phyloP scores from a whole-genome alignment of 2,797 vertebrate species.

The Melopsittacus undulatus region DNA sequence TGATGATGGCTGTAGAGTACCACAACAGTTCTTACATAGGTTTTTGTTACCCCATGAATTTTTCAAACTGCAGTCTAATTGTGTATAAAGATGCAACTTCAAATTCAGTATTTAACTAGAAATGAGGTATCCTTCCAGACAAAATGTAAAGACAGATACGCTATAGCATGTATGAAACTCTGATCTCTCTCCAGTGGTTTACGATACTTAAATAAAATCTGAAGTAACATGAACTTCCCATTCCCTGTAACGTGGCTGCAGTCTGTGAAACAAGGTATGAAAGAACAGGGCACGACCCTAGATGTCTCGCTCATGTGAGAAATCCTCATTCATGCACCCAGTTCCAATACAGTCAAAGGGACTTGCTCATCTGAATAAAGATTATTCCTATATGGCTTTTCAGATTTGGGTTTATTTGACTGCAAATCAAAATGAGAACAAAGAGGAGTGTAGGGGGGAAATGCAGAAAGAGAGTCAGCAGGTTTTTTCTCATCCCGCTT shows the following conservation, averaged over 20 bases:
- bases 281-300: constrained; percentile 24
- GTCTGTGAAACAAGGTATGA: constrained; percentile 27
- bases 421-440: constrained; percentile 59
- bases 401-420: constrained; percentile 42
- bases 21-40: not conserved
- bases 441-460: not conserved
- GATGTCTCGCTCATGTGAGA: not conserved
- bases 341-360: constrained; percentile 1
- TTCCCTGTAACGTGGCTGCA: not conserved
- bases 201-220: constrained; percentile 3
- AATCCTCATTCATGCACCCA: constrained; percentile 16
- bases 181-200: constrained; percentile 21
- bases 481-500: constrained; percentile 44
- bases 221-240: constrained; percentile 12
- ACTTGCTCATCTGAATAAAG: constrained; percentile 50
- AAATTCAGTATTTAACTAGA: constrained; percentile 34
- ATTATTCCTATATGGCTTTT: constrained; percentile 27
- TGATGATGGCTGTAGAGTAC: not conserved
- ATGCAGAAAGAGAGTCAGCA: constrained; percentile 44
- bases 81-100: not conserved
- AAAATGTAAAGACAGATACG: not conserved
- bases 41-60: not conserved
- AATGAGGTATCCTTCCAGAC: not conserved
- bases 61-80: constrained; percentile 29
- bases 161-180: not conserved